These are phyloP conservation scores for Meandrusa payeni DNA, from an alignment of 2,888 invertebrate species.

Conservation along the genomic window DNA sequence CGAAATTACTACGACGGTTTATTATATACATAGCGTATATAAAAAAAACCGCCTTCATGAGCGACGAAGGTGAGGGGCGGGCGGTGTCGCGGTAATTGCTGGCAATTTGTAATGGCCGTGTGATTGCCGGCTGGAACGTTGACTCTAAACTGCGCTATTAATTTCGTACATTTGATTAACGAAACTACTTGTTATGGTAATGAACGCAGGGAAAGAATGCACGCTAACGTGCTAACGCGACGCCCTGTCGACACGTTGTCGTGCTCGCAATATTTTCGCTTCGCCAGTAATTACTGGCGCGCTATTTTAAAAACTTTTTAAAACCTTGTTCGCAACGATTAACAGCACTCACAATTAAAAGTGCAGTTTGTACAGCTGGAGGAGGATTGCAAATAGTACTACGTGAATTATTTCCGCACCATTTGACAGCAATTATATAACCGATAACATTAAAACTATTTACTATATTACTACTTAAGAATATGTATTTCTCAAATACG, in stretches of 20 bases:
- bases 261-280: conserved; percentile 70
- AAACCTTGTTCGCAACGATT: conserved; percentile 45
- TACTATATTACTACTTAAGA: too few relatives aligned
- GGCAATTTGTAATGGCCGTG: conserved; percentile 77
- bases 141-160: conserved; percentile 77
- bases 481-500: too few relatives aligned
- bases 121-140: conserved; percentile 75
- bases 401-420: conserved; percentile 15
- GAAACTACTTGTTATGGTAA: conserved; percentile 80
- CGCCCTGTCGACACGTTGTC: conserved; percentile 74
- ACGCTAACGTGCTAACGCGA: conserved; percentile 70
- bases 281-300: conserved; percentile 59
- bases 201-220: conserved; percentile 77
- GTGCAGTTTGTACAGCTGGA: conserved; percentile 10
- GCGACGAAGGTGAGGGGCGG: conserved; percentile 46
- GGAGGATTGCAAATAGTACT: conserved; percentile 13
- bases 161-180: conserved; percentile 81
- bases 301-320: conserved; percentile 46
- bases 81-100: conserved; percentile 67
- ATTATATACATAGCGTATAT: conserved; percentile 42
- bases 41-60: conserved; percentile 46
- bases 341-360: conserved; percentile 23
- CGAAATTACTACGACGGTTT: too few relatives aligned
- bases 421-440: conserved; percentile 3
- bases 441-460: too few relatives aligned